Percentiles rank a stretch among this genome's conserved stretches.
Evolutionary conservation across 37 sponge, comb jelly and placozoan genomes (phyloP).

Genomic region (Bolinopsis microptera): DNA sequence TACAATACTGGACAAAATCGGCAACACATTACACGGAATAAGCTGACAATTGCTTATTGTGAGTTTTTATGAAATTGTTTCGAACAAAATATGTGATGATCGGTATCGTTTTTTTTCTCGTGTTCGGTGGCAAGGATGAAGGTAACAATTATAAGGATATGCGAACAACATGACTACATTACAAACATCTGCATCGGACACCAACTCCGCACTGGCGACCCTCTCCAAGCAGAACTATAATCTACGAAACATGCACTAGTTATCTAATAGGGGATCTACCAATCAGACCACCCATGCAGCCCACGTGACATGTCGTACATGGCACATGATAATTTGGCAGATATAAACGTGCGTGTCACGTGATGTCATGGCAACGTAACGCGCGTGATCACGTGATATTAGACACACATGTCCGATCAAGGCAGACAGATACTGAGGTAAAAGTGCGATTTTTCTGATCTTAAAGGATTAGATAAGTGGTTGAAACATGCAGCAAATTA

Average conservation of each 20-base stretch:
- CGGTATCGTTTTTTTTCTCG: too few relatives aligned
- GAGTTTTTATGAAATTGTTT: too few relatives aligned
- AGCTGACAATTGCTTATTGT: too few relatives aligned
- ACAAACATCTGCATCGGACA: too few relatives aligned
- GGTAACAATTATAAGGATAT: too few relatives aligned
- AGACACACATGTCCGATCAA: background rate
- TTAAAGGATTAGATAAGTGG: background rate
- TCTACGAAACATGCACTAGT: conserved; percentile 56
- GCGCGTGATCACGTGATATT: background rate
- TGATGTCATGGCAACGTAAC: conserved; percentile 25
- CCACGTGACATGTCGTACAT: background rate
- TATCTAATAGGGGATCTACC: conserved; percentile 51
- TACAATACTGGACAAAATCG: too few relatives aligned
- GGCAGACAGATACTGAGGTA: background rate
- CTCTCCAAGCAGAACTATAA: background rate
- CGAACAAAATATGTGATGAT: too few relatives aligned
- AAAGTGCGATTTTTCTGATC: background rate
- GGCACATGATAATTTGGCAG: background rate
- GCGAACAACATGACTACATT: too few relatives aligned
- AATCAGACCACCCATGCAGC: background rate
- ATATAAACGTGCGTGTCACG: conserved; percentile 17
- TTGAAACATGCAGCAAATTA: background rate
- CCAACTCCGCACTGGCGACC: background rate
- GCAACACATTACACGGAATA: too few relatives aligned
- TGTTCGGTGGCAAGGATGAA: too few relatives aligned